Percentiles rank a stretch among this genome's conserved stretches.
These are phyloP conservation scores for Danionella dracula DNA, from an alignment of 2,797 vertebrate genomes.

Conservation along the genomic window DNA sequence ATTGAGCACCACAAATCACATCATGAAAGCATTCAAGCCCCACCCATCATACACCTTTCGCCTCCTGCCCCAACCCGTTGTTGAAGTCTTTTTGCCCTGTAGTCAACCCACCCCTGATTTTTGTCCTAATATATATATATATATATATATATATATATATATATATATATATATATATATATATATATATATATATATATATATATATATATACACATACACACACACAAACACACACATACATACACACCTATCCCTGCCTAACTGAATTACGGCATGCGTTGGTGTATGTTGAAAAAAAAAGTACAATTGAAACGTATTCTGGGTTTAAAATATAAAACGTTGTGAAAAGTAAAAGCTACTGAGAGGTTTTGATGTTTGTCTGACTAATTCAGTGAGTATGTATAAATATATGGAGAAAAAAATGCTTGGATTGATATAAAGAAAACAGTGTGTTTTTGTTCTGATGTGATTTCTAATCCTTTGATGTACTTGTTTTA, in stretches of 20 bases:
- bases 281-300: conserved; percentile 86
- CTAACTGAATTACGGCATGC: conserved; percentile 79
- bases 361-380: conserved; percentile 75
- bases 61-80: conserved; percentile 54
- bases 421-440: conserved; percentile 73
- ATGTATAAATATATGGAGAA: conserved; percentile 73
- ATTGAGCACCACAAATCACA: conserved; percentile 37
- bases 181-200: no score
- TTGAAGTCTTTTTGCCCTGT: conserved; percentile 60
- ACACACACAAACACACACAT: conserved; percentile 44
- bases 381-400: conserved; percentile 82
- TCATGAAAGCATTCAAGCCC: conserved; percentile 35
- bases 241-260: conserved; percentile 56
- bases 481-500: conserved; percentile 82
- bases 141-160: conserved; percentile 36
- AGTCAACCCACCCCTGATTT: conserved; percentile 32
- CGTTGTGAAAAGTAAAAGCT: conserved; percentile 55
- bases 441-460: conserved; percentile 73
- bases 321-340: conserved; percentile 66
- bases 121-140: conserved; percentile 33
- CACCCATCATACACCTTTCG: conserved; percentile 48
- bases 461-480: conserved; percentile 92
- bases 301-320: conserved; percentile 65
- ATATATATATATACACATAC: no score
- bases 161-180: no score